phyloP scores from a whole-genome alignment of 2,113 vertebrate genomes.

The Aplodontia rufa region DNA sequence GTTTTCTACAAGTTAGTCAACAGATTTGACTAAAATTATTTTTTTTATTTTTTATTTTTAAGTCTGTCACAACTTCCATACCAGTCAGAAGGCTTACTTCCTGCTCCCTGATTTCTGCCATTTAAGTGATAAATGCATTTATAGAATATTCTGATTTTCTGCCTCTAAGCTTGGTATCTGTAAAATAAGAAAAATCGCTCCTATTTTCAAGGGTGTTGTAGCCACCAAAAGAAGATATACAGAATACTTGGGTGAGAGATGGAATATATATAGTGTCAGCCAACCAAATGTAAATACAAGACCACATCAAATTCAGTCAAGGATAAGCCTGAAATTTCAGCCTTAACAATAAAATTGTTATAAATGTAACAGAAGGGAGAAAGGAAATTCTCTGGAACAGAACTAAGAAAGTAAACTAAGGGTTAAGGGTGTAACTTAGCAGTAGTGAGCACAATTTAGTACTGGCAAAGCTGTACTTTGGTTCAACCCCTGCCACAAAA shows the following conservation, averaged over 20 bases:
- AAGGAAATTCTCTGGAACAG: background rate
- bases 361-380: background rate
- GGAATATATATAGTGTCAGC: background rate
- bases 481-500: background rate
- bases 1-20: background rate
- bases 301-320: background rate
- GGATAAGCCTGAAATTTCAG: background rate
- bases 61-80: background rate
- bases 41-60: background rate
- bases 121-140: background rate
- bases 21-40: background rate
- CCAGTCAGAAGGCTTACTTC: background rate
- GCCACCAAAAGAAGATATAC: background rate
- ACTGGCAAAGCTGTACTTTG: too few relatives aligned
- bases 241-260: background rate
- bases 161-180: background rate
- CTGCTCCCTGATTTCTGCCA: background rate
- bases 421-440: background rate
- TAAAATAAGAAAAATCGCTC: background rate
- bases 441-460: background rate
- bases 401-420: slow-evolving; percentile 5
- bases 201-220: background rate
- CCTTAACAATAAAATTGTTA: background rate
- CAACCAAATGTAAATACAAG: background rate
- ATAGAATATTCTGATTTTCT: background rate